Base-by-base conservation (phyloP, 2,113 vertebrate species). In the Myodes glareolus region DNA sequence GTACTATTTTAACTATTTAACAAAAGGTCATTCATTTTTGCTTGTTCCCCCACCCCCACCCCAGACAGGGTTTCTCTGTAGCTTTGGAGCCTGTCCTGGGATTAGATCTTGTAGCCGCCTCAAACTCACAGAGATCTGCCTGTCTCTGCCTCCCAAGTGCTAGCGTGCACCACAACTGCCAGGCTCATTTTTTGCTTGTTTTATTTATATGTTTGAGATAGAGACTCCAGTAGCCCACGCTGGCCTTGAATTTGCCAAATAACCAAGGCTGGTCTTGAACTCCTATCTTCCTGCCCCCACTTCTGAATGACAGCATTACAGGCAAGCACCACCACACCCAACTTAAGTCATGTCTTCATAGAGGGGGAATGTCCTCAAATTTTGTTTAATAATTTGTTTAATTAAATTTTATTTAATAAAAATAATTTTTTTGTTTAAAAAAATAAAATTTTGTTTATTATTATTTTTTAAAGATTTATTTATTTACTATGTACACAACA, bases 371-470 rank as follows among this genome's bases (percentile, higher is more conserved):
- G 76, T 63, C 72, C 77, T 90, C 39, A 89, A 92, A 52, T 82
- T 82, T 94, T 97, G 25, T 63, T 45, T 27, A 67, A 25, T 39
- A 76, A n/a, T 82, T 94, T 97, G 25, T 63, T 45, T 27, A 67
- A 25, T 39, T 70, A 89, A 92, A 52, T 82, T 82, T 94, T 97
- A 21, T 63, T 45, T 27, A 67, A 25, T 39, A 76, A n/a, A n/a
- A n/a, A n/a, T n/a, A n/a, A n/a, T n/a, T n/a, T n/a, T 82, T 82
- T 94, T 97, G 25, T 63, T 45, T 27, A 67, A 25, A n/a, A n/a
- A n/a, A n/a, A n/a, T 39, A 76, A 89, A 92, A 52, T 82, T 82
- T 94, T 97, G 25, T 63, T 45, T 55, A 55, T 55, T 55, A 55
- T 55, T 55, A 55, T 16, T 55, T 55, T 55, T 55, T 55, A 55